phyloP scores from a whole-genome alignment of 2,797 vertebrate genomes.

The Poeciliopsis paucimaculata region DNA sequence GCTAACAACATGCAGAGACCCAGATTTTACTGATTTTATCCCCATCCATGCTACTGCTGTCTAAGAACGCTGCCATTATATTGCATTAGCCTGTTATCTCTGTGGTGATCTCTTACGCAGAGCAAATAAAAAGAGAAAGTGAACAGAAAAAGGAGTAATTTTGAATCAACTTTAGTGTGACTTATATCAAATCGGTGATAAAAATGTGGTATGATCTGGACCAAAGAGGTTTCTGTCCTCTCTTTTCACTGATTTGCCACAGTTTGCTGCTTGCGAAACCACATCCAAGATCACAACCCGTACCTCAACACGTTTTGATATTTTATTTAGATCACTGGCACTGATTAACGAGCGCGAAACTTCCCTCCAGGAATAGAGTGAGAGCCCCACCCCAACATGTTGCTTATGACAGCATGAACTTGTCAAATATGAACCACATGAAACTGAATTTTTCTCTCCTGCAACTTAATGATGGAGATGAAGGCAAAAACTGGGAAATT shows the following conservation, averaged over 20 bases:
- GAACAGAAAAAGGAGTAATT: not conserved
- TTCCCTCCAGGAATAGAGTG: not conserved
- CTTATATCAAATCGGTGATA: not conserved
- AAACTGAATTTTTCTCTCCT: not conserved
- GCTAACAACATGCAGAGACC: not conserved
- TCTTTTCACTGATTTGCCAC: not conserved
- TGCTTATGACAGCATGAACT: not conserved
- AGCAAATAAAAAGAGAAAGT: conserved; percentile 7
- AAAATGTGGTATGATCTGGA: not conserved
- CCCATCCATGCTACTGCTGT: not conserved
- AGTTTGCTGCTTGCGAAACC: not conserved
- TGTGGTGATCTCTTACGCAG: not conserved
- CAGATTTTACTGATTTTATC: not conserved
- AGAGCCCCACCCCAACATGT: not conserved
- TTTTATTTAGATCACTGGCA: not conserved
- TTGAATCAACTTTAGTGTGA: not conserved
- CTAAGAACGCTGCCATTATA: not conserved
- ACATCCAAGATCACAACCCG: not conserved
- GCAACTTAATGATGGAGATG: not conserved
- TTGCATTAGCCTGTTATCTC: conserved; percentile 1
- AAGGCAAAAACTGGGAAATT: not conserved
- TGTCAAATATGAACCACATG: not conserved
- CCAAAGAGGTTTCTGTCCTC: not conserved
- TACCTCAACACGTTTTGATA: not conserved
- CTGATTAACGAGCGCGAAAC: not conserved